Evolutionary conservation across 2,888 invertebrate genomes (phyloP).

Genomic region (Orthonychiurus folsomi): DNA sequence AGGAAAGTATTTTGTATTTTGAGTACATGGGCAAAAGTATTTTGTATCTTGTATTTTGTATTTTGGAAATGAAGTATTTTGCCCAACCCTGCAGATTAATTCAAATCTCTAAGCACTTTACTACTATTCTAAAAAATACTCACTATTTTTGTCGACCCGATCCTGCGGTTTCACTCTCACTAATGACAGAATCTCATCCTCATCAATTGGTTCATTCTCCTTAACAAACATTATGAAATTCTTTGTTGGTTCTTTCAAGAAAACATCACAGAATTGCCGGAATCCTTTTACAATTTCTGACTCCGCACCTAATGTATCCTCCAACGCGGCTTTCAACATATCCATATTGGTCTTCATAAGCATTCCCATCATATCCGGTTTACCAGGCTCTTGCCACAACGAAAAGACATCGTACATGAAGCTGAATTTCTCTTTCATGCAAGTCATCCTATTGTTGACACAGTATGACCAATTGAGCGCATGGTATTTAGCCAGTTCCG

Average conservation of each 20-base stretch:
- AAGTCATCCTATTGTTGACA: not conserved
- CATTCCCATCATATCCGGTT: not conserved
- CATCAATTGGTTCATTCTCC: slow-evolving; percentile 9
- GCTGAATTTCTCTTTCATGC: not conserved
- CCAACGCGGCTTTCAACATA: not conserved
- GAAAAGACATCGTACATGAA: not conserved
- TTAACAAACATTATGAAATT: slow-evolving; percentile 12
- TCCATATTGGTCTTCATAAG: not conserved
- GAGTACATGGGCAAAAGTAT: no score
- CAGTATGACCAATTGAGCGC: slow-evolving; percentile 16
- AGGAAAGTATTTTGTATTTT: no score
- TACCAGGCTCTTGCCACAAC: no score
- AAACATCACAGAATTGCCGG: not conserved
- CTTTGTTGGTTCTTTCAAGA: not conserved
- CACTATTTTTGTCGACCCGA: no score
- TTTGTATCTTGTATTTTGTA: no score
- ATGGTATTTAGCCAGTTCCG: slow-evolving; percentile 28
- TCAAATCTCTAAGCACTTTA: no score
- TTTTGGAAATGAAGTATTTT: no score
- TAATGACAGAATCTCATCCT: not conserved
- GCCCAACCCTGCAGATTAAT: no score
- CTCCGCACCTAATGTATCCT: not conserved
- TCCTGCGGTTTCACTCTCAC: not conserved
- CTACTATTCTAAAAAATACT: no score
- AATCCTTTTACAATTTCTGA: slow-evolving; percentile 4